A percentile compares a stretch with the other conserved stretches of the same genome.
These are phyloP conservation scores for Riptortus pedestris DNA, from an alignment of 1,140 invertebrate genomes.

Conservation along the genomic window DNA sequence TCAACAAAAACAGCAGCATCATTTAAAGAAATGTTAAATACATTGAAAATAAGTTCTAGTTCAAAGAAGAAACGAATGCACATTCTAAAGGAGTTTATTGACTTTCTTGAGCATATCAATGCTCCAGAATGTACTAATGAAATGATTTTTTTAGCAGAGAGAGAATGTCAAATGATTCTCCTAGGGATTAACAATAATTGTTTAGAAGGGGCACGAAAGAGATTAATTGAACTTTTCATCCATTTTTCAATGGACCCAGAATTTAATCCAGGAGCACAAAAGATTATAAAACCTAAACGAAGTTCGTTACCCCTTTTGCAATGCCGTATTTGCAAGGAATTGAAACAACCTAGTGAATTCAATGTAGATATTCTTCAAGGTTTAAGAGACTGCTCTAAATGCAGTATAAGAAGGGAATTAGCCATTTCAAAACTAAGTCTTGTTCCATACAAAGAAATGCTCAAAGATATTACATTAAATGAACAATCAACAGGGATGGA, in stretches of 20 bases:
- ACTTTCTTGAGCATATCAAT: not conserved
- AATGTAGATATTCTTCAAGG: constrained; percentile 4
- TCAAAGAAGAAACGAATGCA: not conserved
- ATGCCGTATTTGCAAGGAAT: not conserved
- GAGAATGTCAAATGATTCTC: not conserved
- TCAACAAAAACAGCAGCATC: not conserved
- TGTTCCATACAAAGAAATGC: not conserved
- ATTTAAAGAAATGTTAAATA: not conserved
- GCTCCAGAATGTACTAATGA: constrained; percentile 1
- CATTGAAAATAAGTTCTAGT: not conserved
- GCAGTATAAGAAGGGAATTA: not conserved
- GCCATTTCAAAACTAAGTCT: not conserved
- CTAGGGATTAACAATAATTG: not conserved
- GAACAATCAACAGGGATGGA: not conserved
- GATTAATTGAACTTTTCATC: not conserved
- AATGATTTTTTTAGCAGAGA: not conserved
- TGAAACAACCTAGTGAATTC: not conserved
- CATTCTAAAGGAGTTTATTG: not conserved
- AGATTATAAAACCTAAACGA: not conserved
- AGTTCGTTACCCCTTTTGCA: not conserved
- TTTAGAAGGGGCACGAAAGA: not conserved
- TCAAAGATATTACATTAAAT: not conserved
- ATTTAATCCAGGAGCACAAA: not conserved
- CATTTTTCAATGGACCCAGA: not conserved
- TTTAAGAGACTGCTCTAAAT: not conserved